Evolutionary conservation across 2,888 invertebrate species (phyloP).

Genomic region (Eutolmus rufibarbis): DNA sequence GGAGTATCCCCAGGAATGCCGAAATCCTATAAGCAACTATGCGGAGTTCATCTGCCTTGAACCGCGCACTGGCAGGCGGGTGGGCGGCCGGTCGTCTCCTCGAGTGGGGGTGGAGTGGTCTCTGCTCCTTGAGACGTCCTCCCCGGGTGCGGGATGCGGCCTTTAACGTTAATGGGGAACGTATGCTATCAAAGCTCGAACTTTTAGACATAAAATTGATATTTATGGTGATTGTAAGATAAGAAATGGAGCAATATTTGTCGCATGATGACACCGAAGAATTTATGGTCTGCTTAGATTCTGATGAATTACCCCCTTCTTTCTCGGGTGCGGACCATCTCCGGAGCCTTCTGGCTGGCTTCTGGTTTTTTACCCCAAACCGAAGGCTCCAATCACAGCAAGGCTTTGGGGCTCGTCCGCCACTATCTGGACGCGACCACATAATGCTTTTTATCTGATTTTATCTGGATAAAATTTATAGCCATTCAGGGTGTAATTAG

Average conservation of each 20-base stretch:
- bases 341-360: neutral
- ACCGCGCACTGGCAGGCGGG: neutral
- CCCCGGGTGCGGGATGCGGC: neutral
- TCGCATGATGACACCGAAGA: conserved; percentile 41
- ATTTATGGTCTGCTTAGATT: conserved; percentile 38
- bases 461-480: conserved; percentile 24
- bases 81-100: neutral
- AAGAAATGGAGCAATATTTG: conserved; percentile 43
- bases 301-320: conserved; percentile 14
- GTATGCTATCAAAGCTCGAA: conserved; percentile 33
- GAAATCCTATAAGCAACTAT: conserved; percentile 9
- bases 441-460: conserved; percentile 34
- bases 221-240: conserved; percentile 43
- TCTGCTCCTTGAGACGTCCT: neutral
- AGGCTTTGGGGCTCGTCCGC: neutral
- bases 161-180: conserved; percentile 19
- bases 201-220: conserved; percentile 41
- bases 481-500: conserved; percentile 29
- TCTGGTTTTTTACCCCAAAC: neutral
- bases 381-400: neutral
- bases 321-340: neutral
- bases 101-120: neutral
- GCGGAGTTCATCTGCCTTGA: neutral
- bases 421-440: conserved; percentile 13
- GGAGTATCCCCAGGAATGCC: conserved; percentile 9